phyloP scores from a whole-genome alignment of 2,113 vertebrate genomes.

The Grammomys dolichurus region DNA sequence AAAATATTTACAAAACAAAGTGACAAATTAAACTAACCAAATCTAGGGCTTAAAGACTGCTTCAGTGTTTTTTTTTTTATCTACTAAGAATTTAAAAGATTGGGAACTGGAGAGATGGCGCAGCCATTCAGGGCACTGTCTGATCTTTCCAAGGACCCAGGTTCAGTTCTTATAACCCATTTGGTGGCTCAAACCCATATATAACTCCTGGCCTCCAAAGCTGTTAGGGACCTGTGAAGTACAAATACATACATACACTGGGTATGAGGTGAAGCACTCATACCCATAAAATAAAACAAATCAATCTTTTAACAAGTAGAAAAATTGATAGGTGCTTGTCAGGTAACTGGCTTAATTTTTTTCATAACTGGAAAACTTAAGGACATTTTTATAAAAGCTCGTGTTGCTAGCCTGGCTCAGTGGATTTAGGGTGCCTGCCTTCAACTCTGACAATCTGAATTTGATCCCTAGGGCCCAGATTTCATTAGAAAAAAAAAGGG shows the following conservation, averaged over 20 bases:
- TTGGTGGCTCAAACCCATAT: not conserved
- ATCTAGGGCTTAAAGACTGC: no score
- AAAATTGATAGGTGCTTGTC: not conserved
- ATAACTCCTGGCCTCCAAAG: not conserved
- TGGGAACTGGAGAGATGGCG: not conserved
- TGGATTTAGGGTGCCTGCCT: not conserved
- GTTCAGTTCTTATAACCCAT: not conserved
- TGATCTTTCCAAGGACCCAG: not conserved
- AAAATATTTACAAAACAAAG: not conserved
- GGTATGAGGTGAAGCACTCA: not conserved
- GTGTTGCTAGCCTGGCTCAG: not conserved
- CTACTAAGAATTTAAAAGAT: accelerated
- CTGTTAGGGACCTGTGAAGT: not conserved
- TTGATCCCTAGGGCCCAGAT: not conserved
- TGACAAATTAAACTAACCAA: not conserved
- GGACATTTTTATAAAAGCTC: no score
- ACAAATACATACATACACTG: not conserved
- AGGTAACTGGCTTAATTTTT: not conserved
- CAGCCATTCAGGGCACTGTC: not conserved
- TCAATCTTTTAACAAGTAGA: not conserved
- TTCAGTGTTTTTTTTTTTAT: accelerated
- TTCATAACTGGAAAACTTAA: not conserved
- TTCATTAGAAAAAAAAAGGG: not conserved
- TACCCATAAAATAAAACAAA: not conserved
- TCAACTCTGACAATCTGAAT: not conserved